phyloP scores from a whole-genome alignment of 2,888 invertebrate species.

The Cheilosia vulpina region DNA sequence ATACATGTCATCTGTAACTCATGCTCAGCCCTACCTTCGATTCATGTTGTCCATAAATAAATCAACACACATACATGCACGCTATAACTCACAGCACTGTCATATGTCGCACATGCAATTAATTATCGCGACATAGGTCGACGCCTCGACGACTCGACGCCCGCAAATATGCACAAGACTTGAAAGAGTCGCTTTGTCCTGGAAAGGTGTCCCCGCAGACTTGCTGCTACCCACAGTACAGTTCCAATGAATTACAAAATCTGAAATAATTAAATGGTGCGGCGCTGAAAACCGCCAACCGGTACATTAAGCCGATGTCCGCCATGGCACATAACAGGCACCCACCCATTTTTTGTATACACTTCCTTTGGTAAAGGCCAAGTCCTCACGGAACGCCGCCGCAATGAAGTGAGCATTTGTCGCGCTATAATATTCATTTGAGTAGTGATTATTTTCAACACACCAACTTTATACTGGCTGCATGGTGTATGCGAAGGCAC shows the following conservation, averaged over 20 bases:
- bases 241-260: slow-evolving; percentile 37
- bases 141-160: slow-evolving; percentile 19
- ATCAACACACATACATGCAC: slow-evolving; percentile 21
- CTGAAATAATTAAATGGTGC: slow-evolving; percentile 45
- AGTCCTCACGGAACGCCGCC: background rate
- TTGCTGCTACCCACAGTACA: background rate
- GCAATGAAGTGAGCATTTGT: slow-evolving; percentile 27
- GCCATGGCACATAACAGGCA: background rate
- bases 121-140: slow-evolving; percentile 42
- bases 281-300: slow-evolving; percentile 18
- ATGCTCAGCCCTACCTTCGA: background rate
- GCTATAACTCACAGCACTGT: slow-evolving; percentile 20
- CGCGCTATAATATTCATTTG: slow-evolving; percentile 46
- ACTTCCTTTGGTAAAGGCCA: background rate
- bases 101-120: slow-evolving; percentile 31
- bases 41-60: slow-evolving; percentile 49
- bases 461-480: background rate
- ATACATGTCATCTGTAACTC: background rate
- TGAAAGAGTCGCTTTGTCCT: background rate
- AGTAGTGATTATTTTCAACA: slow-evolving; percentile 29
- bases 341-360: background rate
- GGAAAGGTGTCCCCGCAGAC: background rate
- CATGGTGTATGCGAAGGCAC: slow-evolving; percentile 1
- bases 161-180: background rate
- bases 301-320: background rate